These are phyloP conservation scores for Corydoras sp. DNA, from an alignment of 2,113 vertebrate genomes.

Conservation along the genomic window DNA sequence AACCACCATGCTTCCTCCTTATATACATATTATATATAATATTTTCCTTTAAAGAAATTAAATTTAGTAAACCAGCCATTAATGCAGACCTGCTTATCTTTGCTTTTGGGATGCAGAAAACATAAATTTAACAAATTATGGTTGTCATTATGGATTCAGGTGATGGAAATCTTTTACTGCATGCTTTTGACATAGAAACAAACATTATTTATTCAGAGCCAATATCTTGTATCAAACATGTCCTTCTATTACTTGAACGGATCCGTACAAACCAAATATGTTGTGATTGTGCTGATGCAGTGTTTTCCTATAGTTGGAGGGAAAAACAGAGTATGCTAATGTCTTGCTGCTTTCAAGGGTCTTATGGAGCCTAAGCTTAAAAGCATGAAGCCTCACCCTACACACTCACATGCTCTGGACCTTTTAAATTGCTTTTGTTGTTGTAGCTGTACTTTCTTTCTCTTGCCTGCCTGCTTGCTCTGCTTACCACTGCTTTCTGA, in stretches of 20 bases:
- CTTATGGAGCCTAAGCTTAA: conserved; percentile 44
- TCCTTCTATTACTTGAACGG: background rate
- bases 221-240: background rate
- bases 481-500: conserved; percentile 1
- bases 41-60: no score
- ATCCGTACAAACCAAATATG: background rate
- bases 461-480: background rate
- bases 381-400: conserved; percentile 29
- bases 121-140: conserved; percentile 47
- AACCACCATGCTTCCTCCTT: no score
- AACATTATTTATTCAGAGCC: conserved; percentile 52
- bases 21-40: no score
- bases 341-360: conserved; percentile 16
- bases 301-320: conserved; percentile 6
- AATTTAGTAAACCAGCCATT: no score
- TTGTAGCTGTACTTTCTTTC: background rate
- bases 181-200: background rate
- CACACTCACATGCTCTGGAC: conserved; percentile 6
- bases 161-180: background rate
- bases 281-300: background rate
- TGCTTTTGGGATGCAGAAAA: no score
- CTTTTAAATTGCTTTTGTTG: background rate
- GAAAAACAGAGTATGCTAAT: conserved; percentile 12
- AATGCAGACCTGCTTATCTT: no score
- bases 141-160: conserved; percentile 52